A percentile compares a stretch with the other conserved stretches of the same genome.
Conservation (phyloP, 2,888 invertebrate species). For the Mamestra brassicae region DNA sequence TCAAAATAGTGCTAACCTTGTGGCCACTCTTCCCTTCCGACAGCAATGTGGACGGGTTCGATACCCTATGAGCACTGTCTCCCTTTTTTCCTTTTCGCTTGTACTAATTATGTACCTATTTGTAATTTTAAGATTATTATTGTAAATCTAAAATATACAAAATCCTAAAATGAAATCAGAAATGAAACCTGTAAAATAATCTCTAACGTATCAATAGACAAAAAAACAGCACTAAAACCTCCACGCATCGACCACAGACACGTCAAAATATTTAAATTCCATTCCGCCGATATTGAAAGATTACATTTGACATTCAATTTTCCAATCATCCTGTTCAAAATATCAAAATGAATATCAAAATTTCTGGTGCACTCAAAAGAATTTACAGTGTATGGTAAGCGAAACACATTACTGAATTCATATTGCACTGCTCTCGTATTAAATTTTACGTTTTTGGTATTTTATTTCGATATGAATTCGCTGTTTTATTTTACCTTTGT, state of each 20-base stretch:
- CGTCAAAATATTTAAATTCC: conserved; percentile 30
- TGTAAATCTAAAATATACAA: no score
- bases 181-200: no score
- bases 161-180: no score
- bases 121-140: no score
- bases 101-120: no score
- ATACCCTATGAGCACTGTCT: no score
- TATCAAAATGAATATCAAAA: conserved; percentile 78
- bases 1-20: no score
- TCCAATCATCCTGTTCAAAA: conserved; percentile 55
- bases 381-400: conserved; percentile 73
- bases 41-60: no score
- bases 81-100: no score
- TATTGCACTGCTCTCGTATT: conserved; percentile 15
- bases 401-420: conserved; percentile 21
- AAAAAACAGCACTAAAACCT: conserved; percentile 25
- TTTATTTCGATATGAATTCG: background rate
- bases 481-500: conserved; percentile 7
- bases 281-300: conserved; percentile 36
- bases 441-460: background rate
- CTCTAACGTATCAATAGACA: background rate
- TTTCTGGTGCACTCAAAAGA: conserved; percentile 77
- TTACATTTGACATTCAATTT: conserved; percentile 55
- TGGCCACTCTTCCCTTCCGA: no score
- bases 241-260: conserved; percentile 20